Conservation (phyloP, 37 sponge, comb jelly and placozoan genomes). For the Cliona cf. orientalis region DNA sequence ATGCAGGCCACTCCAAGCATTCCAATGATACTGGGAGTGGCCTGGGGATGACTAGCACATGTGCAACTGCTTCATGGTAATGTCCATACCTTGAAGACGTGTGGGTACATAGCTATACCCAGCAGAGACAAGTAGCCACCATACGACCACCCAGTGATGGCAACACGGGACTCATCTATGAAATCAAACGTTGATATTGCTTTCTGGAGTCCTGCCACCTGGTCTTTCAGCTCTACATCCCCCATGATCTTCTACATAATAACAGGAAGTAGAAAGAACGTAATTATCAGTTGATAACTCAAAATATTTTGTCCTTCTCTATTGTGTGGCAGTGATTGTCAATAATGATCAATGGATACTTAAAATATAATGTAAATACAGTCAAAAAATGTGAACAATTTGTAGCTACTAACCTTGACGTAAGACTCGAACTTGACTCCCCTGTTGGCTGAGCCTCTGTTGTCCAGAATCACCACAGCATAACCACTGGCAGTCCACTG, state of each 20-base stretch:
- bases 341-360: too few relatives aligned
- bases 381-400: background rate
- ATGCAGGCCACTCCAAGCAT: too few relatives aligned
- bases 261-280: background rate
- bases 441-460: constrained; percentile 71
- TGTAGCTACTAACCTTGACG: constrained; percentile 25
- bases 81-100: constrained; percentile 76
- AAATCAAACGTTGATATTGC: constrained; percentile 41
- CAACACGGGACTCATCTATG: constrained; percentile 76
- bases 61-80: too few relatives aligned
- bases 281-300: background rate
- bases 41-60: too few relatives aligned
- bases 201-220: constrained; percentile 73
- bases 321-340: too few relatives aligned
- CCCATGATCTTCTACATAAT: constrained; percentile 39
- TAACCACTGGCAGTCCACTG: constrained; percentile 56
- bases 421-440: constrained; percentile 75
- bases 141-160: constrained; percentile 90
- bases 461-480: constrained; percentile 83
- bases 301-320: too few relatives aligned
- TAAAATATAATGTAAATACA: background rate
- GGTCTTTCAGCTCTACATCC: constrained; percentile 72
- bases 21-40: too few relatives aligned
- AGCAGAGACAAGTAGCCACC: constrained; percentile 93
- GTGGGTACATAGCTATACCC: constrained; percentile 78